Evolutionary conservation across 2,888 invertebrate species (phyloP), one percentile per base, ranked within the genome.

Genomic region (Cantharis flavilabris): DNA sequence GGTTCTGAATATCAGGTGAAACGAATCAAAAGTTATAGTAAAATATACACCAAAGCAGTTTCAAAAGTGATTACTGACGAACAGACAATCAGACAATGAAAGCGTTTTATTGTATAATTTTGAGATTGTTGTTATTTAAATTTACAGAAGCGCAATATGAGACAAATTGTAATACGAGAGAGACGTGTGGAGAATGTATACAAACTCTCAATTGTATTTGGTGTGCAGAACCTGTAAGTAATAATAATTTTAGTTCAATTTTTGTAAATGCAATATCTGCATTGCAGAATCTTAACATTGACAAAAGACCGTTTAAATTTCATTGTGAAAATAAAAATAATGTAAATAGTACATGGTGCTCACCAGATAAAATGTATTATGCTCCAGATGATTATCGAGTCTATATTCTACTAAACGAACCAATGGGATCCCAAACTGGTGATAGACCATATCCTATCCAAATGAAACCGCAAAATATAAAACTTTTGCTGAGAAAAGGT

Each of bases 401-500:
- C 26, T 14, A 72, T 69, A 79, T 84, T 9, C 9, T 82, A 7
- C 74, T 83, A 76, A 77, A 83, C 71, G 79, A 79, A 16, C 77
- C 78, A 1, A 69, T 87, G 5, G 80, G 82, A 16, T 82, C 83
- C 20, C 76, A 76, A 9, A 79, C 79, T 67, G 78, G 75, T 14
- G 81, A 80, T 1, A 7, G 7, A 5, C 1, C 11, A 49, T 74
- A 80, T 26, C 81, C 83, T 0, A 80, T 88, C 9, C 93, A 93
- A 83, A 88, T 94, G 20, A 88, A 84, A 77, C 93, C 93, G 0
- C 92, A 93, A 86, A 80, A 84, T 62, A 85, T 92, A 1, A 86
- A 86, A 76, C 84, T 93, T 3, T 88, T 86, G 67, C 83, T 91
- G 18, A 87, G 91, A 20, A 90, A 91, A 18, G 91, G 92, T 1